Evolutionary conservation across 1,140 invertebrate genomes (phyloP), one percentile per base, ranked within the genome.

Genomic region (Solen grandis): DNA sequence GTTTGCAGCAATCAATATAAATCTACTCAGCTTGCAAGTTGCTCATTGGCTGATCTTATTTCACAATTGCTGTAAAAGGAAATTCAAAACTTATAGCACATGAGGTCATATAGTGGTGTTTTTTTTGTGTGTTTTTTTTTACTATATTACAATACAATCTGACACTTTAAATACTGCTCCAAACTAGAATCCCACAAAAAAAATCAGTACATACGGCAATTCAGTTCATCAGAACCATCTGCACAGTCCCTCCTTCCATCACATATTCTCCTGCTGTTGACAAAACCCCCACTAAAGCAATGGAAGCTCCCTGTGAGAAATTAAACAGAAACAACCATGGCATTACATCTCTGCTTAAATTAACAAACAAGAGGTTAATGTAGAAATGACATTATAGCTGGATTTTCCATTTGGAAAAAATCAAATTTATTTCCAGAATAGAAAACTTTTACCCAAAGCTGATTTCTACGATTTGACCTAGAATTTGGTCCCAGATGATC

Each of bases 201-300:
- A n/a, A 69, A 29, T 8, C 31, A 22, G 54, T 80, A 84, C 82
- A 80, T 84, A 86, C 84, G 33, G 66, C 84, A 86, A 36, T 82
- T 73, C 5, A 82, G 27, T 66, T 86, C 88, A 82, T 99, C 99
- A 86, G 97, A 96, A 86, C 97, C 96, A 90, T 99, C 98, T 89
- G 97, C 98, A 91, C 98, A 99, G 91, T 99, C 98, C 90, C 98
- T 97, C 87, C 99, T 97, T 92, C 93, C 93, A 91, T 99, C 98
- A 89, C 97, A 99, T 0, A 97, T 95, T 96, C 96, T 98, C 4
- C 96, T 96, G 82, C 96, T 95, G 0, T 98, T 97, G 72, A 99
- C 98, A 90, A 98, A 99, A 86, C 98, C 96, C 0, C 97, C 97
- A 0, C 87, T 87, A 10, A 52, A 72, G 68, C 90, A 91, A n/a